Base-by-base conservation (phyloP, 2,797 vertebrate genomes). In the Enteromius treurensis region DNA sequence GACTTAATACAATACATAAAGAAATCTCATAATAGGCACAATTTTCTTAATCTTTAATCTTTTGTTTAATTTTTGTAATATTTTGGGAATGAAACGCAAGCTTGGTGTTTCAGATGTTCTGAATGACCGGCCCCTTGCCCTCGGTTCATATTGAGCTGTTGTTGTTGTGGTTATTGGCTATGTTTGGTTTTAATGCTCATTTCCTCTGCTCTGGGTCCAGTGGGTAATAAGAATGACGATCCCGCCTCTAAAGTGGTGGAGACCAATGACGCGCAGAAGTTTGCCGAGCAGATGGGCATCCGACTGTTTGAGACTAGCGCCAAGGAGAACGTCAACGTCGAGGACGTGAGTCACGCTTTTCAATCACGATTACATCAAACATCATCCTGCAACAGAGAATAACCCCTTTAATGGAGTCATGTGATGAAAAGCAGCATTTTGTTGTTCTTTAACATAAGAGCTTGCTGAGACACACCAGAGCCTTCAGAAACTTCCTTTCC, bases 151-250 rank as follows among this genome's bases (percentile, higher is more conserved):
- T 51, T 29, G 10, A 29, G 21, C 45, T n/a, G 13, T 42, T n/a
- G 15, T 65, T n/a, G 9, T 5, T 13, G 9, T 5, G 15, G 5
- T 23, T 29, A 17, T 47, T 0, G 14, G 34, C 9, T 51, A 3
- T 17, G 3, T 29, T 13, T 23, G 47, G 29, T 40, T 45, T 5
- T 58, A 21, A 75, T 14, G n/a, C 9, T 75, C 15, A 17, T 42
- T 74, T 29, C 4, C 19, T 53, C 37, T 55, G 13, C 17, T 81
- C 47, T 40, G n/a, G 23, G 17, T 9, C 17, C 53, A 99, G 98
- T 99, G 94, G 98, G 98, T 80, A 99, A 99, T 91, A 99, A 99
- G 92, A 99, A 99, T 1, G 98, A 99, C 14, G 98, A 99, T 90
- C 97, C 98, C 4, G 96, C 96, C 89, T 95, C 97, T 81, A 99